Evolutionary conservation across 2,113 vertebrate genomes (phyloP).

Genomic region (Crotalus helleri): DNA sequence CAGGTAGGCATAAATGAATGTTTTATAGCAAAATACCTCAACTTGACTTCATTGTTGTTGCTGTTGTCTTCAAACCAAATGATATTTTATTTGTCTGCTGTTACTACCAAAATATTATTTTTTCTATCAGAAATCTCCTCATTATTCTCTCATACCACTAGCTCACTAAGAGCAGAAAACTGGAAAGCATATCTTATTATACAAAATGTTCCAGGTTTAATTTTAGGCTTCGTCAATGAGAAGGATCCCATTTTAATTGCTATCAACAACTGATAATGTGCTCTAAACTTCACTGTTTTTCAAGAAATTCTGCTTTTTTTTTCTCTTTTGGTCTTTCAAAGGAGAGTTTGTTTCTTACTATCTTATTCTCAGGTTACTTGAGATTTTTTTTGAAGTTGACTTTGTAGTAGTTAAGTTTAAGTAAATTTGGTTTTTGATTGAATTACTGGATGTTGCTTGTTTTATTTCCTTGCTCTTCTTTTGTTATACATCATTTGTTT

Average conservation of each 20-base stretch:
- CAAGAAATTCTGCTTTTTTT: not conserved
- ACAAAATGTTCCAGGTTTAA: not conserved
- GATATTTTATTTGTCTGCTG: not conserved
- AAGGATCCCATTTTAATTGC: not conserved
- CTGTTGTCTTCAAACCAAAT: not conserved
- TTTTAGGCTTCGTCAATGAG: not conserved
- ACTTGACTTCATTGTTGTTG: not conserved
- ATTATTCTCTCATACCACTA: not conserved
- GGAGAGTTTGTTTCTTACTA: not conserved
- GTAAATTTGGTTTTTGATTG: not conserved
- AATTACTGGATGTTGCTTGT: not conserved
- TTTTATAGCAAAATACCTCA: constrained; percentile 5
- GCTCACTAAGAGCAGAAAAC: not conserved
- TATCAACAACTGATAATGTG: not conserved
- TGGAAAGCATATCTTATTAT: not conserved
- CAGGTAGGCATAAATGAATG: constrained; percentile 9
- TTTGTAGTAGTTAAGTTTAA: not conserved
- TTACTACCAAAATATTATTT: not conserved
- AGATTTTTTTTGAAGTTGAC: not conserved
- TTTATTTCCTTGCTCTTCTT: not conserved
- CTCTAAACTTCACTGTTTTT: not conserved
- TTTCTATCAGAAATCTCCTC: not conserved
- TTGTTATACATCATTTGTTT: not conserved
- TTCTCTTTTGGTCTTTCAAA: not conserved
- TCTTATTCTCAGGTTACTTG: not conserved